Percentiles rank a stretch among this genome's conserved stretches.
These are phyloP conservation scores for Oxyteleia sp. DNA, from an alignment of 2,888 invertebrate genomes.

Conservation along the genomic window DNA sequence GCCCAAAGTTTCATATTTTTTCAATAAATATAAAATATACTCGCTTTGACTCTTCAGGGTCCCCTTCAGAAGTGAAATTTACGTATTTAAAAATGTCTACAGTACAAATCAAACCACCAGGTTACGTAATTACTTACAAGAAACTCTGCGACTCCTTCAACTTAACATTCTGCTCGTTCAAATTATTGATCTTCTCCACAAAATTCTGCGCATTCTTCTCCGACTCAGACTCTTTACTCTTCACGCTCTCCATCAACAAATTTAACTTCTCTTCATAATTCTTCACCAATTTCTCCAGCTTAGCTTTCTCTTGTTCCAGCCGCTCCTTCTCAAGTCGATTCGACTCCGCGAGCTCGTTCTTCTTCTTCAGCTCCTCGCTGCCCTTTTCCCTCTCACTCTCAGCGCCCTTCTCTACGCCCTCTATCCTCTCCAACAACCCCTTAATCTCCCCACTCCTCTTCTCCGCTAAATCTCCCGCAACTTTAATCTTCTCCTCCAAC, in stretches of 20 bases:
- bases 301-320: constrained; percentile 86
- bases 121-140: constrained; percentile 80
- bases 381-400: constrained; percentile 77
- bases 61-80: no score
- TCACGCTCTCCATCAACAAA: constrained; percentile 75
- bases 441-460: constrained; percentile 88
- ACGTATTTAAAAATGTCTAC: no score
- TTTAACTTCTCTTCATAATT: constrained; percentile 82
- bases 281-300: constrained; percentile 88
- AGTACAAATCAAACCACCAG: no score
- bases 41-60: no score
- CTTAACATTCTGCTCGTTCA: constrained; percentile 76
- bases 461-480: constrained; percentile 77
- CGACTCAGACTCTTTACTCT: constrained; percentile 79
- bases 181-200: constrained; percentile 80
- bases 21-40: no score
- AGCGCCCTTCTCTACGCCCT: constrained; percentile 84
- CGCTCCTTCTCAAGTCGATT: constrained; percentile 78
- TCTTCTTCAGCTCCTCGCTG: constrained; percentile 80
- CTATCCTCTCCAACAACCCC: constrained; percentile 87
- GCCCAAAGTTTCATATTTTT: no score
- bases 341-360: constrained; percentile 73
- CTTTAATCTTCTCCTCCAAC: constrained; percentile 87
- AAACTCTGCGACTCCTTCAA: constrained; percentile 79
- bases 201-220: constrained; percentile 79